Evolutionary conservation across 2,888 invertebrate genomes (phyloP).

Genomic region (Drosophila niveifrons): DNA sequence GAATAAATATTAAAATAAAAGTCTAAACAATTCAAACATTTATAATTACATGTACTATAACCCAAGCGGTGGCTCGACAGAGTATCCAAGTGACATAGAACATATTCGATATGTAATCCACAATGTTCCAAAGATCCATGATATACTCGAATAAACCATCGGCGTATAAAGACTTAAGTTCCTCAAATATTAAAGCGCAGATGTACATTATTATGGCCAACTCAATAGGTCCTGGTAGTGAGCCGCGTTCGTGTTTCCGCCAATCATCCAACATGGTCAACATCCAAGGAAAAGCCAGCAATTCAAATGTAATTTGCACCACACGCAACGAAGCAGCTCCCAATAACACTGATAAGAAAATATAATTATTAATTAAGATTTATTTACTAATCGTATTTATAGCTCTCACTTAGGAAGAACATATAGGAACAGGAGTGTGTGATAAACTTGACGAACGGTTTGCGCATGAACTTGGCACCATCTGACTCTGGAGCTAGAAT

Average conservation of each 20-base stretch:
- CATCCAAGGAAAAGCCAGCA: constrained; percentile 92
- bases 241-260: constrained; percentile 92
- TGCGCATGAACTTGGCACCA: constrained; percentile 96
- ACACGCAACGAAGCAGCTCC: constrained; percentile 97
- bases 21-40: accelerated
- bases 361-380: background rate
- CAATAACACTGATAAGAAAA: constrained; percentile 89
- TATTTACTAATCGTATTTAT: accelerated
- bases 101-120: constrained; percentile 98
- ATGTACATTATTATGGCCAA: constrained; percentile 94
- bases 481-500: constrained; percentile 95
- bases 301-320: constrained; percentile 92
- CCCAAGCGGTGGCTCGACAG: constrained; percentile 94
- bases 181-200: constrained; percentile 97
- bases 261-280: constrained; percentile 90
- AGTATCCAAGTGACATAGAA: constrained; percentile 98
- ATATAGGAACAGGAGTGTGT: constrained; percentile 98
- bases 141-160: constrained; percentile 96
- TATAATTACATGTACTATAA: constrained; percentile 92
- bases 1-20: accelerated
- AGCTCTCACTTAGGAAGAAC: constrained; percentile 96
- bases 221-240: constrained; percentile 92
- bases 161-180: constrained; percentile 95
- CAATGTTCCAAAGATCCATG: constrained; percentile 98
- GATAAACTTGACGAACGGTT: constrained; percentile 99